Evolutionary conservation across 2,113 vertebrate genomes (phyloP).

Genomic region (Thryonomys swinderianus): DNA sequence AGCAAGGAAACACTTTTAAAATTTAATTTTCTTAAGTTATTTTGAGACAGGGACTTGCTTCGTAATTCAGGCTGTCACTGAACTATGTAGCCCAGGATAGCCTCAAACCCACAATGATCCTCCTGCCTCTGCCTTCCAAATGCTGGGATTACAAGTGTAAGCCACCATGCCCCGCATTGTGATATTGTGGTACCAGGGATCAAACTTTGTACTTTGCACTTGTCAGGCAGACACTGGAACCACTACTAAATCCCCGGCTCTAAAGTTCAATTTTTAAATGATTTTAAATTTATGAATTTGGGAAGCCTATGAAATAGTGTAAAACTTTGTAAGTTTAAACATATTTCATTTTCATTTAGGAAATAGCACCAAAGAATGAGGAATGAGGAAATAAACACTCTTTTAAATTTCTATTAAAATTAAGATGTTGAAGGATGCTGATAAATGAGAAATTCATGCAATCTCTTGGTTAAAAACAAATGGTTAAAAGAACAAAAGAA

Average conservation of each 20-base stretch:
- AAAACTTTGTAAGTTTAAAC: neutral
- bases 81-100: too few species aligned
- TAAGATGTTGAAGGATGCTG: neutral
- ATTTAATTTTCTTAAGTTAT: too few species aligned
- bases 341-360: neutral
- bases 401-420: neutral
- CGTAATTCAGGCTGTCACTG: too few species aligned
- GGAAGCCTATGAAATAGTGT: neutral
- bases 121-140: too few species aligned
- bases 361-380: neutral
- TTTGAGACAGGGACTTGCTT: too few species aligned
- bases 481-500: constrained; percentile 27
- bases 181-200: too few species aligned
- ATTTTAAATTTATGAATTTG: neutral
- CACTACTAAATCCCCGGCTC: too few species aligned
- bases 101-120: too few species aligned
- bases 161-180: too few species aligned
- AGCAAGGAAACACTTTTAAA: neutral
- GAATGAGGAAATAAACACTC: neutral
- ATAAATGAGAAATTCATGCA: constrained; percentile 21
- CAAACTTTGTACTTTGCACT: too few species aligned
- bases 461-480: constrained; percentile 46
- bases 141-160: too few species aligned
- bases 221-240: too few species aligned
- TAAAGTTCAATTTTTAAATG: neutral